Evolutionary conservation across 2,797 vertebrate species (phyloP), one percentile per base, ranked within the genome.

Genomic region (Antennarius maculatus): DNA sequence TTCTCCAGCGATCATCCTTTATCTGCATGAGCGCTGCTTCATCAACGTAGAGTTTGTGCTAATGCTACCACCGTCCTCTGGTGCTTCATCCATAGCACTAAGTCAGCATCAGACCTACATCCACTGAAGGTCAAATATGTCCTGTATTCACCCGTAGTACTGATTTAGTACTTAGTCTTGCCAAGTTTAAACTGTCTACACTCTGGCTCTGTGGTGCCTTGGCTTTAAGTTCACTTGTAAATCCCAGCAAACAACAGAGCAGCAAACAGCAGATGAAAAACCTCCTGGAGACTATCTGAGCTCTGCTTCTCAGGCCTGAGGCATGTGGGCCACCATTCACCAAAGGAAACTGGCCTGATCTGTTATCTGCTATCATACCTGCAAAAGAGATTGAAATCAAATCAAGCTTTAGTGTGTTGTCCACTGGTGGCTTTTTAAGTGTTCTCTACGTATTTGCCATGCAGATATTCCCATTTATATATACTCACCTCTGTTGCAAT

Each of bases 401-500:
- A 37, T 88, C 45, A 56, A 48, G 18, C 48, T 59, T 72, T 47
- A 10, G 14, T 53, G 7, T 48, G 17, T 23, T 55, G 74, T 31
- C 5, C 42, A 5, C 1, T 50, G 5, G 7, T 4, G 0, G 10
- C 29, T 10, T 2, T 56, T 5, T 1, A 39, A 13, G 37, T 13
- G 10, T 31, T 41, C 23, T 18, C 29, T 54, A 2, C 18, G 8
- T n/a, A 15, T 37, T 47, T 49, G n/a, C 3, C 16, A 13, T 3
- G 31, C 3, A 17, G 12, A 53, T 43, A 7, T 29, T 66, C 57
- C 3, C 27, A 1, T 53, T 41, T 42, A 27, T 17, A 66, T 43
- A 13, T 16, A 61, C 94, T 97, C 93, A 90, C 98, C 97, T 99
- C 98, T 83, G 98, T 99, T 77, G 98, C 98, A 64, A 99, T 97